Evolutionary conservation across 1,140 invertebrate genomes (phyloP).

Genomic region (Berghia stephanieae): DNA sequence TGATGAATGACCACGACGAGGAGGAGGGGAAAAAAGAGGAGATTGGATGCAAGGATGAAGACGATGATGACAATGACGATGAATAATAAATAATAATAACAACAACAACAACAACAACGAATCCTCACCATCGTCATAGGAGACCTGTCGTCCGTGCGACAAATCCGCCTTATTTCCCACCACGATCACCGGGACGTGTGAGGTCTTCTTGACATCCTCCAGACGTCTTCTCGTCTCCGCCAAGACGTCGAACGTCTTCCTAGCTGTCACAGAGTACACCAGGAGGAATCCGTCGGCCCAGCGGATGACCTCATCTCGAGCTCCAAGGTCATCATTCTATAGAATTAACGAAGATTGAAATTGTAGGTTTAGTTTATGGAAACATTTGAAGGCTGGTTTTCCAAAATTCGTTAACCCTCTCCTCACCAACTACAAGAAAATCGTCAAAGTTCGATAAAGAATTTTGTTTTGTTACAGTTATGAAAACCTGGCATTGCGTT

Average conservation of each 20-base stretch:
- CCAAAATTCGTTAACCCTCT: too few relatives aligned
- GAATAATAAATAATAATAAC: too few relatives aligned
- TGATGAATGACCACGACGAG: constrained; percentile 11
- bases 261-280: constrained; percentile 93
- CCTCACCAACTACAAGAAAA: too few relatives aligned
- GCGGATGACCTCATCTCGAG: constrained; percentile 79
- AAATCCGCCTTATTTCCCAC: constrained; percentile 59
- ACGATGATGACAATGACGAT: too few relatives aligned
- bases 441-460: too few relatives aligned
- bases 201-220: constrained; percentile 50
- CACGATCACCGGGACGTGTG: constrained; percentile 48
- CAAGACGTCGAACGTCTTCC: constrained; percentile 77
- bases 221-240: constrained; percentile 46
- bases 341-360: neutral
- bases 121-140: constrained; percentile 50
- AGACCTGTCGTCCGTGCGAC: constrained; percentile 53
- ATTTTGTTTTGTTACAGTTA: too few relatives aligned
- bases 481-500: too few relatives aligned
- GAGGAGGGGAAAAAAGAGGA: neutral
- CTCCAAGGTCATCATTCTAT: constrained; percentile 52
- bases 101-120: too few relatives aligned
- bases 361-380: neutral
- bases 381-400: too few relatives aligned
- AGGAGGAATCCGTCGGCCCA: constrained; percentile 89
- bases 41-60: neutral